Evolutionary conservation across 2,888 invertebrate species (phyloP).

Genomic region (Epistrophella euchroma): DNA sequence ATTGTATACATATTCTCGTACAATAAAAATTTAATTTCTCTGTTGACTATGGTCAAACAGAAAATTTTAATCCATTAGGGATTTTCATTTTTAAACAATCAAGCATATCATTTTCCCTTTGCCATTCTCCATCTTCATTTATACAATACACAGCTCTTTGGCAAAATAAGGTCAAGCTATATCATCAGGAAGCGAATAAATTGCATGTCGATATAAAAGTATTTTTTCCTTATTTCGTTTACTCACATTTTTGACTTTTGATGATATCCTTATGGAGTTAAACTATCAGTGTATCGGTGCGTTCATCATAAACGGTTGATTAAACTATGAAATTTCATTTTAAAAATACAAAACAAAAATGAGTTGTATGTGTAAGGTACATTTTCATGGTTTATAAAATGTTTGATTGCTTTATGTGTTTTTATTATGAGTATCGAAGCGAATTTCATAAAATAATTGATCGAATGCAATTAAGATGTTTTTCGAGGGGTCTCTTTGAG

Average conservation of each 20-base stretch:
- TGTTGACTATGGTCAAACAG: conserved; percentile 63
- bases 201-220: conserved; percentile 53
- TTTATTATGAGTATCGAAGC: conserved; percentile 56
- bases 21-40: conserved; percentile 14
- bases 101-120: conserved; percentile 12
- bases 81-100: conserved; percentile 43
- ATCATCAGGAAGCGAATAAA: conserved; percentile 47
- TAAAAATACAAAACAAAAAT: conserved; percentile 61
- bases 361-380: conserved; percentile 18
- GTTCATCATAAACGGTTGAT: conserved; percentile 26
- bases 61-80: conserved; percentile 40
- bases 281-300: neutral
- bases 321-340: conserved; percentile 71
- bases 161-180: conserved; percentile 34
- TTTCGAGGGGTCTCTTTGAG: conserved; percentile 27
- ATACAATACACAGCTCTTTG: neutral
- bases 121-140: neutral
- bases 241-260: conserved; percentile 38
- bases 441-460: conserved; percentile 67
- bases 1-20: neutral
- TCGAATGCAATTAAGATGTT: conserved; percentile 65
- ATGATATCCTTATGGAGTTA: conserved; percentile 22
- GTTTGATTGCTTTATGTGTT: conserved; percentile 37
- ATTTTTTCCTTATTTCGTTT: neutral
- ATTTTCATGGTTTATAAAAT: conserved; percentile 51